Conservation (phyloP, 2,888 invertebrate species). For the Anoncus sp. region DNA sequence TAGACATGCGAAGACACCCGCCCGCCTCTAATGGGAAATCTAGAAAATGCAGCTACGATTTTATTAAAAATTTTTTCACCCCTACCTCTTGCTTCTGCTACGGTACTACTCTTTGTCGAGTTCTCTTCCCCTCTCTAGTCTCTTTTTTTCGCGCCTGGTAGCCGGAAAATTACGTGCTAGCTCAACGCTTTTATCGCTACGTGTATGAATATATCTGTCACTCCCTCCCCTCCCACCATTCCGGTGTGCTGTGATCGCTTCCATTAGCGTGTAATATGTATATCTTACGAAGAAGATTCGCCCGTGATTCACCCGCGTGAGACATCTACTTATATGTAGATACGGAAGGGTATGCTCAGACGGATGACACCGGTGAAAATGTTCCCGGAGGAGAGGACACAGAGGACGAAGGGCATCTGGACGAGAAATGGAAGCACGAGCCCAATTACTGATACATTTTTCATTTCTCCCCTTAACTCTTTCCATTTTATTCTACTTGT, state of each 20-base stretch:
- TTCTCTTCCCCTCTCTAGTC: slow-evolving; percentile 6
- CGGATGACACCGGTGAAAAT: slow-evolving; percentile 18
- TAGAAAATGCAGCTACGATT: slow-evolving; percentile 28
- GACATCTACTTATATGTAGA: slow-evolving; percentile 16
- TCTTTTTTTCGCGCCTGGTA: background rate
- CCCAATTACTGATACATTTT: slow-evolving; percentile 69
- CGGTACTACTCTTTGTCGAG: background rate
- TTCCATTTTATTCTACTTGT: slow-evolving; percentile 20
- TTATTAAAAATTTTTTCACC: slow-evolving; percentile 46
- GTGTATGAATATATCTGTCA: slow-evolving; percentile 9
- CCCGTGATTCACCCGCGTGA: background rate
- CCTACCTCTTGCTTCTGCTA: background rate
- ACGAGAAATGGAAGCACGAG: slow-evolving; percentile 66
- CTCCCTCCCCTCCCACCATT: background rate
- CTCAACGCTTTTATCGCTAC: slow-evolving; percentile 28
- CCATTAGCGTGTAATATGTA: slow-evolving; percentile 3
- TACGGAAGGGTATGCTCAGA: slow-evolving; percentile 23
- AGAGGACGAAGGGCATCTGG: slow-evolving; percentile 57
- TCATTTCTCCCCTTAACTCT: slow-evolving; percentile 32
- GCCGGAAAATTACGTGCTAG: slow-evolving; percentile 49
- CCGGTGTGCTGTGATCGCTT: slow-evolving; percentile 4
- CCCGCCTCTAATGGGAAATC: slow-evolving; percentile 60
- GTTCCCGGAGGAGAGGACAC: background rate
- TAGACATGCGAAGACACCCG: slow-evolving; percentile 44
- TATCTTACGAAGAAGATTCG: slow-evolving; percentile 3